Base-by-base conservation (phyloP, 2,888 invertebrate species). In the Selenia dentaria region DNA sequence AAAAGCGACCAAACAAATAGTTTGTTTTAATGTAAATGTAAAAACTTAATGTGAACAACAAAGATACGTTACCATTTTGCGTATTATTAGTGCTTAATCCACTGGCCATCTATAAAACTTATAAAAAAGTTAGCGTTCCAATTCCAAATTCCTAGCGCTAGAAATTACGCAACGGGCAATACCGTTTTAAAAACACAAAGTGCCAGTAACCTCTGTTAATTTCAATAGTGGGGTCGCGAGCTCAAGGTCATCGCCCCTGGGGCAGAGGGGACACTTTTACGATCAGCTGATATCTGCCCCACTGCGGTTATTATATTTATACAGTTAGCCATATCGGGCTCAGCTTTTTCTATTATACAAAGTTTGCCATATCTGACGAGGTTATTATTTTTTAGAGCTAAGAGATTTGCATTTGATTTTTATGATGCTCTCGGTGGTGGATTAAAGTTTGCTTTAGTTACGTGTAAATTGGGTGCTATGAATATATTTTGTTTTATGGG, bases 221-320 rank as follows among this genome's bases (percentile, higher is more conserved):
- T 88, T 89, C 84, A 88, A 89, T 89, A 89, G 89, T 89, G 87
- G 87, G 88, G 88, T 86, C 84, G 80, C 71, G 65, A 40, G 75
- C 67, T 79, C 88, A 87, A 87, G 87, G 89, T 82, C 86, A 74
- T 64, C 75, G 76, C 77, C 73, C 67, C 74, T 74, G 70, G 77
- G 67, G 58, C 67, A 25, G 79, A 82, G 86, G 87, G 87, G 86
- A 87, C 86, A 80, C 70, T 83, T 45, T 78, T 79, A 81, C 74
- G 83, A 87, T 88, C 88, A 86, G 85, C 86, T 87, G 86, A 73
- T 79, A 71, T 32, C 64, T 67, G 35, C 43, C 46, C 40, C 41
- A 36, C 57, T 64, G 54, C 62, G 54, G 40, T 56, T 61, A 63
- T 61, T 61, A 59, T 61, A 56, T 36, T 43, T 43, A 36, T 31